Base-by-base conservation (phyloP, 2,113 vertebrate species). In the Aphyosemion australe region DNA sequence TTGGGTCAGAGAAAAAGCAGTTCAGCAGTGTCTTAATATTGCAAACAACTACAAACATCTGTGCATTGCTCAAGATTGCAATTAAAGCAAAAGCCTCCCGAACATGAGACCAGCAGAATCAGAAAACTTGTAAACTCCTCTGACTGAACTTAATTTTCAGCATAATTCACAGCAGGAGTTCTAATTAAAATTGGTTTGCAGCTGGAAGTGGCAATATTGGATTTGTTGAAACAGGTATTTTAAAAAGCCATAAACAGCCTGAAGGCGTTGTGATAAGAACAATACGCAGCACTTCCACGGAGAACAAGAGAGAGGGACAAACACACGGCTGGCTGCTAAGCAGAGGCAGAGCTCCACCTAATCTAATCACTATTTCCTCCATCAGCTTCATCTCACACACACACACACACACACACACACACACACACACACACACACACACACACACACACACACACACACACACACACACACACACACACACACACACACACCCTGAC, bases 291-390 rank as follows among this genome's bases (percentile, higher is more conserved):
- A 78, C 72, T 77, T 59, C 55, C 64, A 63, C 53, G 8, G 52
- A 78, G 68, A 72, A 67, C 41, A 65, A 19, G 72, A 37, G 58
- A 68, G 54, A 50, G 50, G 69, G 57, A 48, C 46, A 21, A 67
- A 67, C 42, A 71, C 54, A 46, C 53, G 71, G 65, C 73, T 62
- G 61, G 68, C 74, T 79, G 66, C 72, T 74, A 73, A 84, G 72
- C 69, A 83, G 69, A 84, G 63, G 61, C 87, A 87, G 81, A 78
- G 83, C 82, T 78, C 79, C n/a, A 81, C 76, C 79, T 89, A 89
- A 92, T 92, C 87, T 81, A 89, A 91, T 91, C 87, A 85, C 83
- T 74, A 83, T 69, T 88, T 87, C 52, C 42, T 67, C 80, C 79
- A 88, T 91, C 88, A 85, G 84, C 76, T 71, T 62, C 82, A 82